Percentiles rank a stretch among this genome's conserved stretches.
Evolutionary conservation across 2,113 vertebrate genomes (phyloP).

Genomic region (Perognathus longimembris): DNA sequence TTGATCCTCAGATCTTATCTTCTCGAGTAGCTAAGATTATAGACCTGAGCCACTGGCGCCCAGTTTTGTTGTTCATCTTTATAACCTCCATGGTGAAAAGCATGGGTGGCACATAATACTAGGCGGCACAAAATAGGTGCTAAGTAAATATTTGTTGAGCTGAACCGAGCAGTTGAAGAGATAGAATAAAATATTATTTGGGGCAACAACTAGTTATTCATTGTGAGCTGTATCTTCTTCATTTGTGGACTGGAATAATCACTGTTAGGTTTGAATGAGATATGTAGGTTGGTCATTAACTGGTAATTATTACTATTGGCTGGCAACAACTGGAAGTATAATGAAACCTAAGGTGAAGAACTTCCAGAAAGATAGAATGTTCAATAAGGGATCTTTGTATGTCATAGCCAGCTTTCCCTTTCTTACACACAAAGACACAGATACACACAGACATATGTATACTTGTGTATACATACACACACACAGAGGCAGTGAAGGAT

Average conservation of each 20-base stretch:
- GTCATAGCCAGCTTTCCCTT: background rate
- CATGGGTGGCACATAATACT: background rate
- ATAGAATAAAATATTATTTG: slow-evolving; percentile 5
- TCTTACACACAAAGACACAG: background rate
- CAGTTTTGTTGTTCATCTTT: background rate
- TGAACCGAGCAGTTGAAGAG: slow-evolving; percentile 39
- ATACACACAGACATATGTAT: too few relatives aligned
- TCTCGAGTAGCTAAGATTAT: too few relatives aligned
- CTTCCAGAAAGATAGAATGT: background rate
- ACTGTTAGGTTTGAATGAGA: background rate
- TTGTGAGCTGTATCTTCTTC: background rate
- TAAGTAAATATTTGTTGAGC: slow-evolving; percentile 2
- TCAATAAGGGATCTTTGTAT: background rate
- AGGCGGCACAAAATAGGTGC: background rate
- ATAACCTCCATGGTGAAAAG: background rate
- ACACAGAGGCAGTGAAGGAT: background rate
- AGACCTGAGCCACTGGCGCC: too few relatives aligned
- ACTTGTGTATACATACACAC: background rate
- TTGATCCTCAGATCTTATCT: too few relatives aligned
- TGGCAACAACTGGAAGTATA: background rate
- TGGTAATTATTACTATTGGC: background rate
- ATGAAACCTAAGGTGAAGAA: background rate
- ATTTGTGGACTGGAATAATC: background rate
- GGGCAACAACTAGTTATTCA: background rate
- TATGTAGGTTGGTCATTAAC: background rate